Evolutionary conservation across 64 coral and sea anemone species (phyloP), one percentile per base, ranked within the genome.

Genomic region (Catalaphyllia jardinei): DNA sequence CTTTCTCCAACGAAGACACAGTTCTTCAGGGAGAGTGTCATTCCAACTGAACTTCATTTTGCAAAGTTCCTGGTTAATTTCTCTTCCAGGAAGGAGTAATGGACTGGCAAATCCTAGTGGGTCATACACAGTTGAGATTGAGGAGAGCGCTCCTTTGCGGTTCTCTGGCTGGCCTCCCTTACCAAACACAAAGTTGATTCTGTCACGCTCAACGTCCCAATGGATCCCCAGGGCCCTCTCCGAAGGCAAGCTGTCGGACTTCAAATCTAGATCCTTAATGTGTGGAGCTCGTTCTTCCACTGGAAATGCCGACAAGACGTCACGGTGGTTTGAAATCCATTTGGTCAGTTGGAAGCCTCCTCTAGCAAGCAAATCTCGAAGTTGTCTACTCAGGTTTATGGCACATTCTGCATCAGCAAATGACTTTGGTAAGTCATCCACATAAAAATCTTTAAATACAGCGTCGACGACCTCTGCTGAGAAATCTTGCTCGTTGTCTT

Each of bases 391-490:
- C n/a, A n/a, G n/a, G n/a, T n/a, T n/a, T n/a, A n/a, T n/a, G n/a
- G n/a, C n/a, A n/a, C n/a, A n/a, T n/a, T n/a, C n/a, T n/a, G n/a
- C n/a, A n/a, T n/a, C n/a, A n/a, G n/a, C n/a, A n/a, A n/a, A n/a
- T n/a, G 80, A 96, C 87, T 96, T 93, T 12, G 90, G 33, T 15
- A 93, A 73, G 78, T 96, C 94, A 5, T 96, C 91, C 16, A 93
- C 83, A 19, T 96, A 96, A 27, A 93, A 93, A 80, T 96, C 94
- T 75, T 86, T 92, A 18, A 73, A 54, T 27, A 67, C 91, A 46
- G 94, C 82, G 33, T 91, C 88, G 16, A 93, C 24, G 57, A 71
- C 17, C 8, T 90, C 63, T 52, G 2, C 1, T 0, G 91, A 82
- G 39, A 90, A 90, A 13, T 96, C 61, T 11, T 88, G 15, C 10